Conservation (phyloP, 2,888 invertebrate genomes). For the Drosophila koepferae region DNA sequence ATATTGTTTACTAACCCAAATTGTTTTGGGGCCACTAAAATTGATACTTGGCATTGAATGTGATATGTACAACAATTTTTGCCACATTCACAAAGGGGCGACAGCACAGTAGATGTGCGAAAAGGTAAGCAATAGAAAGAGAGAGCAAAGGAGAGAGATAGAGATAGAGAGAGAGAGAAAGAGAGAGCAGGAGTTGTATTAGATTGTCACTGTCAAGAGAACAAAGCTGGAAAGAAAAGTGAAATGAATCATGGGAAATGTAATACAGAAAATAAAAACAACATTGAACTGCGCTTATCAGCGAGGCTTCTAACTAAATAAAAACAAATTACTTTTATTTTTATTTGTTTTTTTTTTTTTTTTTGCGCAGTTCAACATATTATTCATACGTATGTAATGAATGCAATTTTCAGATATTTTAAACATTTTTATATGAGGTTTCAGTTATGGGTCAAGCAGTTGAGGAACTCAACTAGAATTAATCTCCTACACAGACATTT, state of each 20-base stretch:
- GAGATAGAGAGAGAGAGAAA: neutral
- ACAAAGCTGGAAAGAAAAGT: constrained; percentile 19
- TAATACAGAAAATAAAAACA: neutral
- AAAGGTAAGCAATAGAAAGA: neutral
- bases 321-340: constrained; percentile 3
- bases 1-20: constrained; percentile 65
- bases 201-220: constrained; percentile 35
- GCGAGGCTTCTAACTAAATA: neutral
- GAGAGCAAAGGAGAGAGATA: neutral
- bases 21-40: constrained; percentile 66
- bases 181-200: neutral
- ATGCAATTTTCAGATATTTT: neutral
- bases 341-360: neutral
- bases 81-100: constrained; percentile 30
- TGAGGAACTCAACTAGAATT: neutral
- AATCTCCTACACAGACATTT: neutral
- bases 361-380: neutral
- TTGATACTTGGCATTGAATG: constrained; percentile 74
- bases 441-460: neutral
- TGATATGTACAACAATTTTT: constrained; percentile 31
- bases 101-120: constrained; percentile 18
- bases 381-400: neutral
- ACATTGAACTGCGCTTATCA: constrained; percentile 14
- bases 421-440: neutral
- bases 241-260: constrained; percentile 28